phyloP scores from a whole-genome alignment of 2,797 vertebrate genomes.

The Tenualosa thibaudeaui region DNA sequence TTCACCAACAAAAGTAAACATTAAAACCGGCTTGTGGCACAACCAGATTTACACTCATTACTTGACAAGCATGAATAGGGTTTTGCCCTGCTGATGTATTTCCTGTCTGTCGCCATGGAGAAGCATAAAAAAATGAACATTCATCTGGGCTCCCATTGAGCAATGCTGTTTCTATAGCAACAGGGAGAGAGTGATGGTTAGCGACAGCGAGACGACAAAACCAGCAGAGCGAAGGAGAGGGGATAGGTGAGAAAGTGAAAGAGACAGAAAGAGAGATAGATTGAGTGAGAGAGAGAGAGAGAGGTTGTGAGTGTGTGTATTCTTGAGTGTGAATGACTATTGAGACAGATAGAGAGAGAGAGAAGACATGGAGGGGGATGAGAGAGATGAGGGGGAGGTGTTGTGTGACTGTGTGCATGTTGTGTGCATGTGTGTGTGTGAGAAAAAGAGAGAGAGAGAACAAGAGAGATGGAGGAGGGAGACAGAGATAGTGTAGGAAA shows the following conservation, averaged over 20 bases:
- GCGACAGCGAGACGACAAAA: not conserved
- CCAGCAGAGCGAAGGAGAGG: not conserved
- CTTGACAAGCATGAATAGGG: slow-evolving; percentile 18
- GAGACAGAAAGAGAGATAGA: not conserved
- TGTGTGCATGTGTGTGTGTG: not conserved
- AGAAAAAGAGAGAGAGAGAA: not conserved
- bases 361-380: not conserved
- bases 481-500: not conserved
- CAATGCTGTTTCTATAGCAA: slow-evolving; percentile 53
- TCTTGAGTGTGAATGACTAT: not conserved
- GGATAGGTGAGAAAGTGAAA: not conserved
- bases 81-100: not conserved
- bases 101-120: slow-evolving; percentile 12
- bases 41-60: slow-evolving; percentile 28
- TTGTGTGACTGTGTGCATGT: too few relatives aligned
- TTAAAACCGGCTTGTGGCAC: not conserved
- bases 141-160: slow-evolving; percentile 49
- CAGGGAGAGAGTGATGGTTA: slow-evolving; percentile 45
- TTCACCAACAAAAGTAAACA: not conserved
- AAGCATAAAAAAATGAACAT: slow-evolving; percentile 39
- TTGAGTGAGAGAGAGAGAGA: not conserved
- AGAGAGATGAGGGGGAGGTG: too few relatives aligned
- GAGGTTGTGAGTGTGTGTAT: not conserved
- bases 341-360: not conserved
- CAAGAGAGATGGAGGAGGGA: not conserved